Percentiles rank a stretch among this genome's conserved stretches.
These are phyloP conservation scores for Chromoteleia sp. DNA, from an alignment of 2,888 invertebrate genomes.

Conservation along the genomic window DNA sequence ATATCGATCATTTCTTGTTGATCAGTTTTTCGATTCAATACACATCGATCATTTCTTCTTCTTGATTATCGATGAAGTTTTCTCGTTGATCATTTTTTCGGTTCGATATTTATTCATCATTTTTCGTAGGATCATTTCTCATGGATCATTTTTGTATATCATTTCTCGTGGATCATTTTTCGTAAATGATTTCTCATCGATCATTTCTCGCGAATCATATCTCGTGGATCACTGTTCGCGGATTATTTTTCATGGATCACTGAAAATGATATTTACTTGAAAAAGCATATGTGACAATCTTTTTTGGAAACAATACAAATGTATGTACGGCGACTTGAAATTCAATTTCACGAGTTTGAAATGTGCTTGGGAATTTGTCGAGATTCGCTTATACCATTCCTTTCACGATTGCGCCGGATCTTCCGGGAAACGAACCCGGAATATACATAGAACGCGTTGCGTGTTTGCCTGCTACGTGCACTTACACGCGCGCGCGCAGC, in stretches of 20 bases:
- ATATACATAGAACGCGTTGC: constrained; percentile 61
- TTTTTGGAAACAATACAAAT: constrained; percentile 45
- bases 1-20: too few species aligned
- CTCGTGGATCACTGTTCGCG: neutral
- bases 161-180: neutral
- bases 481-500: constrained; percentile 22
- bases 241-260: neutral
- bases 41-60: too few species aligned
- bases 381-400: constrained; percentile 66
- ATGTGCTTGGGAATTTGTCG: constrained; percentile 65
- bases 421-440: constrained; percentile 63
- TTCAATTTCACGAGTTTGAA: constrained; percentile 62
- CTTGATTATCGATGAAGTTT: too few species aligned
- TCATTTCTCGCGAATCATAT: too few species aligned
- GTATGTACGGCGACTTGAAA: constrained; percentile 40
- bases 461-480: constrained; percentile 51
- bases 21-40: too few species aligned
- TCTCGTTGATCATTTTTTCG: too few species aligned
- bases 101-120: too few species aligned
- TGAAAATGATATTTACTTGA: neutral
- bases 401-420: constrained; percentile 66
- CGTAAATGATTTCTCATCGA: neutral
- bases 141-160: neutral
- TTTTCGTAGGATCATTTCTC: too few species aligned
- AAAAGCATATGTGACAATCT: constrained; percentile 23